Percentiles rank a stretch among this genome's conserved stretches.
phyloP scores from a whole-genome alignment of 2,113 vertebrate genomes.

The Ancistrus triradiatus region DNA sequence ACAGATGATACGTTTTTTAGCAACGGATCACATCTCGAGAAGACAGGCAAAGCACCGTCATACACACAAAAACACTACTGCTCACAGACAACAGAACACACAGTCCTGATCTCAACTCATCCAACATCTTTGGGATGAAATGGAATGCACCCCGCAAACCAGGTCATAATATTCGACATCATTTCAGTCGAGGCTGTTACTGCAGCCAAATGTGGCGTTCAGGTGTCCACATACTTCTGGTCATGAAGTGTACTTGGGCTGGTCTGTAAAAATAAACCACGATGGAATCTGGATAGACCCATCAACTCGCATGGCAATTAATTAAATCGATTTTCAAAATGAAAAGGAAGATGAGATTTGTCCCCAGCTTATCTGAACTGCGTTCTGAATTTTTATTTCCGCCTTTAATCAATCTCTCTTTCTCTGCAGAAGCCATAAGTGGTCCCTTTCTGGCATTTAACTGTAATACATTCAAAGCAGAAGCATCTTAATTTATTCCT shows the following conservation, averaged over 20 bases:
- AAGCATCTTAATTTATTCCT: constrained; percentile 98
- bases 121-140: no score
- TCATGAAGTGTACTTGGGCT: constrained; percentile 31
- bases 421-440: constrained; percentile 68
- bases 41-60: no score
- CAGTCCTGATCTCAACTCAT: no score
- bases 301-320: constrained; percentile 71
- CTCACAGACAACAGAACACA: neutral
- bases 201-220: no score
- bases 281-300: constrained; percentile 49
- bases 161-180: no score
- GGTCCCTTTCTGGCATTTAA: constrained; percentile 63
- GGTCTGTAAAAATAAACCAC: constrained; percentile 52
- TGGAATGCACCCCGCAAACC: no score
- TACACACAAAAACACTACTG: neutral
- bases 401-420: constrained; percentile 21
- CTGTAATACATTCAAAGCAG: constrained; percentile 59
- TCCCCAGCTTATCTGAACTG: constrained; percentile 66
- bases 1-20: no score
- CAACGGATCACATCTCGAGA: no score
- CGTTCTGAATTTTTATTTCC: constrained; percentile 40
- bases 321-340: constrained; percentile 70
- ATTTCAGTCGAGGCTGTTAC: no score
- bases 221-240: neutral
- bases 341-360: constrained; percentile 68